Base-by-base conservation (phyloP, 2,888 invertebrate genomes). In the Drosophila formosana region DNA sequence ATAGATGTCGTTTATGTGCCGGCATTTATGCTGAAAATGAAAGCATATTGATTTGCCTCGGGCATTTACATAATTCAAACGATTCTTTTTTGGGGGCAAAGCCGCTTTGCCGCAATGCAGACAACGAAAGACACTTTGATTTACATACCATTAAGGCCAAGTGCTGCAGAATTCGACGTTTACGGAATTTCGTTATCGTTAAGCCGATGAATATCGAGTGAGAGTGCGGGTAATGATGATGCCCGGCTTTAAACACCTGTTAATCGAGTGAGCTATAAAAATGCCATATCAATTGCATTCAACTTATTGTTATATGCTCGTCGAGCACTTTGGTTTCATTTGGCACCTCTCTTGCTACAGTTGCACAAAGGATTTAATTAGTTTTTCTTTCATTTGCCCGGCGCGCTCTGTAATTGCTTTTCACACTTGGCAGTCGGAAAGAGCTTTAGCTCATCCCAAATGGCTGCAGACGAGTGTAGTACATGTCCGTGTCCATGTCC, bases 301-400 rank as follows among this genome's bases (percentile, higher is more conserved):
- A 60, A 18, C 45, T 51, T 47, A 58, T 47, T 43, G 34, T 50
- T 41, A 47, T 30, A 32, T 5, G 32, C 37, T 37, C n/a, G 37
- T 25, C 23, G 23, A 18, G 18, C 13, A 64, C 46, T 71, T 51
- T 71, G 55, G 53, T 53, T 61, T 51, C 28, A 61, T 53, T 69
- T 63, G 23, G 52, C 58, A 49, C 8, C 18, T 39, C 39, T 45
- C 41, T 65, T 45, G 52, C 62, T 70, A 72, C 72, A 72, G 67
- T 67, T 71, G 72, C 72, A 73, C 88, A 90, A 89, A 90, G 89
- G 90, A 90, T 90, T 90, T 90, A 90, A 90, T 90, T 90, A 90
- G 90, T 90, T 90, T 89, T 90, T 84, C 89, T 86, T 89, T 90
- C 80, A 88, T 88, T 85, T 82, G 77, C 68, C 68, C 57, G 52